Evolutionary conservation across 2,888 invertebrate genomes (phyloP), one percentile per base, ranked within the genome.

Genomic region (Tipula vernalis): DNA sequence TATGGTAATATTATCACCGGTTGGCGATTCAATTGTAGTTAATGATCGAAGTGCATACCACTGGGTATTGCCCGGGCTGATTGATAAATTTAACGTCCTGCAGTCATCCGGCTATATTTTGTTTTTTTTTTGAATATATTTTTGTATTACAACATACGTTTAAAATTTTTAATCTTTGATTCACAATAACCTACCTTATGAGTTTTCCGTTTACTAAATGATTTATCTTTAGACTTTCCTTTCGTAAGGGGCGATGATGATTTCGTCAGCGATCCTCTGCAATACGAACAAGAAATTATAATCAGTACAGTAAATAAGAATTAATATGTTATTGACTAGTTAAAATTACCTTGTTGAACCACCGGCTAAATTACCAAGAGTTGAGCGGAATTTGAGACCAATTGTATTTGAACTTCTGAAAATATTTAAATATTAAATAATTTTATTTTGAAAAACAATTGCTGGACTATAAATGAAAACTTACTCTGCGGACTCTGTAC

Each of bases 401-500:
- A 87, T 90, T 90, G 91, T 91, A 89, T 88, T 89, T 87, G 87
- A 87, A 86, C 42, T 84, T 41, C 83, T 86, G n/a, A 86, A 86
- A 44, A 83, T 83, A 28, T 86, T 39, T 39, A 39, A 6, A 28
- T 44, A 83, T 4, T 71, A 10, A 87, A 71, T 36, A 39, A 39
- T 28, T 5, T 44, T 47, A 39, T 57, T 28, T 5, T 44, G 5
- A 85, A n/a, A n/a, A 83, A 3, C 10, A 12, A 41, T 84, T 36
- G 18, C 8, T 10, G 3, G 12, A 51, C 3, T 18, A 86, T 3
- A 39, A 87, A 44, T 12, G 10, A 36, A 85, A 87, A 44, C 94
- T 93, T 92, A 94, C 95, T 95, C 95, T 86, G 93, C 92, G 87
- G 92, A 93, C 87, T 91, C 92, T 90, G 92, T 92, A 90, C 93